phyloP scores from a whole-genome alignment of 2,113 vertebrate genomes.

The Herpailurus yagouaroundi region DNA sequence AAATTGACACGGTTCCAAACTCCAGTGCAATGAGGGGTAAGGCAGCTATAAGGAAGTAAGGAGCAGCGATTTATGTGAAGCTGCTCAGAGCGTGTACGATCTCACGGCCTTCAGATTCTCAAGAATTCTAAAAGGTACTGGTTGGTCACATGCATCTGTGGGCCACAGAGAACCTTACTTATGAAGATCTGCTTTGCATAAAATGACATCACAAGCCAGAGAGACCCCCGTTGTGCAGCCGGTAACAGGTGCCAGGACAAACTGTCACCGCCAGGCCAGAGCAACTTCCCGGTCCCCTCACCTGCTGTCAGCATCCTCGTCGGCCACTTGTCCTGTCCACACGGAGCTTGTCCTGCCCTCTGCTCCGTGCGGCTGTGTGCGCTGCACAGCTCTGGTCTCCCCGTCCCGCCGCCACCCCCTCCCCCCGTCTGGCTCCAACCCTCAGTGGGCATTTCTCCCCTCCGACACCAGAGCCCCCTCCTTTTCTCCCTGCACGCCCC shows the following conservation, averaged over 20 bases:
- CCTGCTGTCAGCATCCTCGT: background rate
- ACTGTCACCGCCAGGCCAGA: background rate
- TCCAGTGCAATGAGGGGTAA: too few species aligned
- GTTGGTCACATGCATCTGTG: background rate
- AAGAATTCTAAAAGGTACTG: background rate
- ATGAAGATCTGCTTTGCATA: background rate
- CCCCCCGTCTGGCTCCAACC: background rate
- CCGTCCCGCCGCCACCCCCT: background rate
- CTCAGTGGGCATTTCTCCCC: background rate
- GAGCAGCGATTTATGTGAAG: background rate
- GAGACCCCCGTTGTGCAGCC: background rate
- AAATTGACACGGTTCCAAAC: background rate
- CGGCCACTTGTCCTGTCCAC: background rate
- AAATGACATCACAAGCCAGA: background rate
- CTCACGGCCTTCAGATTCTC: background rate
- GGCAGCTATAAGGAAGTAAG: background rate
- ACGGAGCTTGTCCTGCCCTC: background rate
- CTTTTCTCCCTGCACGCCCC: too few species aligned
- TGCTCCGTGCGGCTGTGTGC: background rate
- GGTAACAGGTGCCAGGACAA: background rate
- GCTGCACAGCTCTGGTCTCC: background rate
- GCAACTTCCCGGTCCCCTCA: background rate
- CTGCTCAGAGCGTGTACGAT: background rate
- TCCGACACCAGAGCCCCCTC: background rate
- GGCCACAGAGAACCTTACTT: background rate